Conservation (phyloP, 2,113 vertebrate genomes). For the Ciconia maguari region DNA sequence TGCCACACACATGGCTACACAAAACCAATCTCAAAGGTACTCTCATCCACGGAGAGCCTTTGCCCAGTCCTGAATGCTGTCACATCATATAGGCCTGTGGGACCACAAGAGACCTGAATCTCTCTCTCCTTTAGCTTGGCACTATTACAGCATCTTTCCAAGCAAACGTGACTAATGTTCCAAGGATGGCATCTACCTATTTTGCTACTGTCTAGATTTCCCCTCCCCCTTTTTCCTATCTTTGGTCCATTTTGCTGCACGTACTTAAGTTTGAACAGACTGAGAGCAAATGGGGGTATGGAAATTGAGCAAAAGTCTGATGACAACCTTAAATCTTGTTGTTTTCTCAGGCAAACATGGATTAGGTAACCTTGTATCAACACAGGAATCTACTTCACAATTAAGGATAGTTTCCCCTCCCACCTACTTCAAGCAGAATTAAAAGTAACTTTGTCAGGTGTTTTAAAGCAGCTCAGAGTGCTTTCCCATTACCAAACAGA, state of each 20-base stretch:
- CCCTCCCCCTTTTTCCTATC: background rate
- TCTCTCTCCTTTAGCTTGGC: background rate
- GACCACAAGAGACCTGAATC: background rate
- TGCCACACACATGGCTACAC: background rate
- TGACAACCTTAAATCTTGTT: background rate
- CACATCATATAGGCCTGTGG: background rate
- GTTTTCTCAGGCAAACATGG: background rate
- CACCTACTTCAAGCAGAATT: slow-evolving; percentile 8
- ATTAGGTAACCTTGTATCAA: background rate
- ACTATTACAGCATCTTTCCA: background rate
- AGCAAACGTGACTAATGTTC: background rate
- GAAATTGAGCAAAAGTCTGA: background rate
- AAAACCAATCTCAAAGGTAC: background rate
- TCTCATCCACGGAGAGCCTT: background rate
- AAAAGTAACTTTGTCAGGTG: slow-evolving; percentile 33
- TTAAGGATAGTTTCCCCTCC: background rate
- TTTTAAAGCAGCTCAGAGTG: slow-evolving; percentile 11
- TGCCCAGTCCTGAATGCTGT: background rate
- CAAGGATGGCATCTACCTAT: background rate
- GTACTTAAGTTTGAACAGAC: background rate
- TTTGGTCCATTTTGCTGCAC: background rate
- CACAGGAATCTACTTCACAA: background rate
- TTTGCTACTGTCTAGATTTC: background rate
- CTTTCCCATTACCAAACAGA: slow-evolving; percentile 4
- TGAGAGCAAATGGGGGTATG: background rate